Base-by-base conservation (phyloP, 2,888 invertebrate species). In the Anorthoa munda region DNA sequence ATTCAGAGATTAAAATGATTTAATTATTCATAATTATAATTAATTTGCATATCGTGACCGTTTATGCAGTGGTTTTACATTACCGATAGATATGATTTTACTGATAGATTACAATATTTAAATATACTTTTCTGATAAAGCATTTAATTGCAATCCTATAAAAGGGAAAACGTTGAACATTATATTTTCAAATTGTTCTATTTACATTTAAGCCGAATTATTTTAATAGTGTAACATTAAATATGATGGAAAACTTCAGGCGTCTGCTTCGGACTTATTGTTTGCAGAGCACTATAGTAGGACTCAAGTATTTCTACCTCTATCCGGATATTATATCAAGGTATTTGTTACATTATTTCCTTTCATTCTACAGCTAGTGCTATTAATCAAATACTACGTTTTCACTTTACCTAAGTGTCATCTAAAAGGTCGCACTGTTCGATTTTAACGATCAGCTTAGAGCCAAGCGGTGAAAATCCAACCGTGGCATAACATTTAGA, bases 301-400 rank as follows among this genome's bases (percentile, higher is more conserved):
- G 95, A 0, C 83, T 95, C 0, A 96, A 96, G 80, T 95, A 95
- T 84, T 95, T 96, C 72, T 96, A 94, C 82, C 82, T 95, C 45
- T 96, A 95, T 84, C 94, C 95, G 2, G 95, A 95, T 82, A 82
- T 80, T 4, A 51, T 94, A 55, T 95, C 96, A 80, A 94, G 95
- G 96, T 95, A 85, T 58, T 58, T 87, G 81, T 39, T 50, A 21
- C 21, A 45, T 46, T 4, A 45, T 55, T 71, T 45, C 0, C 0
- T 46, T 55, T 2, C 17, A 2, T 46, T 1, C 13, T 45, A 0
- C 5, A 26, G 7, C 23, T 39, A 69, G 15, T 50, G 9, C 17
- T 46, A n/a, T n/a, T n/a, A 7, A 3, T 46, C 15, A 39, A 39
- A 39, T 31, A 31, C 26, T 26, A 26, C 39, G 9, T 39, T 39